These are phyloP conservation scores for Crossaster papposus DNA, from an alignment of 53 echinoderm and acorn worm genomes.

Conservation along the genomic window DNA sequence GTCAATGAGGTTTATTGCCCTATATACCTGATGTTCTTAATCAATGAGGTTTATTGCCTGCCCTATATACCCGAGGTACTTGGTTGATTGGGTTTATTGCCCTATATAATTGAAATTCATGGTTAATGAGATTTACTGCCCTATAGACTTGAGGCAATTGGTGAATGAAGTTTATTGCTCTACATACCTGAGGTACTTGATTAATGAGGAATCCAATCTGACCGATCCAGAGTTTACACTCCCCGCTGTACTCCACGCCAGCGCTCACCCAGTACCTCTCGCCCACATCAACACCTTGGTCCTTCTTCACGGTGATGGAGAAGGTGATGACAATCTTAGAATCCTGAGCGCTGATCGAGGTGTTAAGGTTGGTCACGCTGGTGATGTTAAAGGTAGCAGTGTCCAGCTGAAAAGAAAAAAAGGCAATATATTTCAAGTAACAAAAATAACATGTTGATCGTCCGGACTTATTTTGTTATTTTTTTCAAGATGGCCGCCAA, in stretches of 20 bases:
- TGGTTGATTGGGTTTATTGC: too few relatives aligned
- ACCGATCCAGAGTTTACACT: constrained; percentile 68
- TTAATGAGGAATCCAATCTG: constrained; percentile 66
- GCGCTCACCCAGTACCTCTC: constrained; percentile 73
- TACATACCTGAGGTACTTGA: constrained; percentile 14
- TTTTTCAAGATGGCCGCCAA: too few relatives aligned
- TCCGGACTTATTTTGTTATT: too few relatives aligned
- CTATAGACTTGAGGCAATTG: too few relatives aligned
- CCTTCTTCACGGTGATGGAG: constrained; percentile 66
- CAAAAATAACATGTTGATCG: neutral
- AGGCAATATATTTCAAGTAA: neutral
- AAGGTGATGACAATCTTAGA: constrained; percentile 65
- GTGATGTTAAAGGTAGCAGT: constrained; percentile 62
- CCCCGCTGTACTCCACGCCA: constrained; percentile 69
- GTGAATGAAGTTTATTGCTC: too few relatives aligned
- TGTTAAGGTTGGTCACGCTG: constrained; percentile 69
- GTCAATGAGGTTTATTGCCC: too few relatives aligned
- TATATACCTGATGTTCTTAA: too few relatives aligned
- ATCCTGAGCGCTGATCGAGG: constrained; percentile 2
- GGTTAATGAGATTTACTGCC: too few relatives aligned
- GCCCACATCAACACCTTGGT: constrained; percentile 12
- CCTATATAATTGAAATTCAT: too few relatives aligned
- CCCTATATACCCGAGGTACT: too few relatives aligned
- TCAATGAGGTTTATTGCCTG: too few relatives aligned
- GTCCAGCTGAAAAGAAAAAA: constrained; percentile 51